Evolutionary conservation across 2,797 vertebrate species (phyloP).

Genomic region (Furcifer pardalis): DNA sequence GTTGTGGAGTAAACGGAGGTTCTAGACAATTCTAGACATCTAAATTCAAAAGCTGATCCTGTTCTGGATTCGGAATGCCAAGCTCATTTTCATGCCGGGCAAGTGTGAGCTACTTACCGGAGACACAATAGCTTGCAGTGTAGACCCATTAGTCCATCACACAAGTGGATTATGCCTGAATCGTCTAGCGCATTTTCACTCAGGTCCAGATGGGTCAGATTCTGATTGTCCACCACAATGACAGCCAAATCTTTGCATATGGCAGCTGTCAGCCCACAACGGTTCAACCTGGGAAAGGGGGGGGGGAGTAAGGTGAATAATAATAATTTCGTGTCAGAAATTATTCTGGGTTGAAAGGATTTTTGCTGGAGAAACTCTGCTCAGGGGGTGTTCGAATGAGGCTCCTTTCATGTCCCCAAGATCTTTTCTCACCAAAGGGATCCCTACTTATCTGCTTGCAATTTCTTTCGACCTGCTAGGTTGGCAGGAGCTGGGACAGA

Average conservation of each 20-base stretch:
- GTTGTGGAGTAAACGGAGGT: not conserved
- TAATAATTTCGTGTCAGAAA: too few relatives aligned
- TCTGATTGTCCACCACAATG: not conserved
- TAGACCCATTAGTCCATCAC: not conserved
- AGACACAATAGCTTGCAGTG: not conserved
- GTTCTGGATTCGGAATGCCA: not conserved
- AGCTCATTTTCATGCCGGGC: too few relatives aligned
- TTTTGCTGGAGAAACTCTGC: too few relatives aligned
- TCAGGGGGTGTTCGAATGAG: too few relatives aligned
- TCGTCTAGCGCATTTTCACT: conserved; percentile 18
- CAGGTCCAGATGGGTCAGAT: conserved; percentile 5
- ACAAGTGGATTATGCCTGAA: not conserved
- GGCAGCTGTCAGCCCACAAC: not conserved
- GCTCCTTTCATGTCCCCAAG: too few relatives aligned
- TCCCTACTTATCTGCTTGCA: too few relatives aligned
- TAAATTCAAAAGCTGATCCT: not conserved
- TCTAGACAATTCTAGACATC: not conserved
- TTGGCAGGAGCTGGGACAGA: too few relatives aligned
- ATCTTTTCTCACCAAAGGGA: too few relatives aligned
- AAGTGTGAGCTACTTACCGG: not conserved
- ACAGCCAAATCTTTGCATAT: not conserved
- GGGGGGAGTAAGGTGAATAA: too few relatives aligned
- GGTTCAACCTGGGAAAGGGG: conserved; percentile 11
- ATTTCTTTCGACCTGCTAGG: too few relatives aligned
- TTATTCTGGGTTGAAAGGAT: too few relatives aligned